Evolutionary conservation across 2,888 invertebrate genomes (phyloP).

Genomic region (Vanessa cardui): DNA sequence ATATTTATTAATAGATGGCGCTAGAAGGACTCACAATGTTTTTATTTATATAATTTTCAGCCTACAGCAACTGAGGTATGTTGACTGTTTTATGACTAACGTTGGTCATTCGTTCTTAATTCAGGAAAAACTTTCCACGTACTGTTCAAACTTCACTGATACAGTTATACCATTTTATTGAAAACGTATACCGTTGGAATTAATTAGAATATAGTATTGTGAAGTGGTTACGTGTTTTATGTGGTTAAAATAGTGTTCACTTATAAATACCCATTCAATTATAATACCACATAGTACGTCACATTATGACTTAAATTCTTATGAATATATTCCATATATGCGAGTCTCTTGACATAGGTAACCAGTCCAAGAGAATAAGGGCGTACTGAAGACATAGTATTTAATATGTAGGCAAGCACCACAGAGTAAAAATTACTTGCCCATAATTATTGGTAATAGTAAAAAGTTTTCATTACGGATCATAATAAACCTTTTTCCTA

Average conservation of each 20-base stretch:
- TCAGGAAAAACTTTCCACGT: slow-evolving; percentile 14
- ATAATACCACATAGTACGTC: too few species aligned
- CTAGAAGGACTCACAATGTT: neutral
- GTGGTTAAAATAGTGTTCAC: too few species aligned
- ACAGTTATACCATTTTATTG: neutral
- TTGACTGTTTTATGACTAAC: slow-evolving; percentile 23
- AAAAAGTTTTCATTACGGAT: too few species aligned
- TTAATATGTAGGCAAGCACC: neutral
- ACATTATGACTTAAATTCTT: too few species aligned
- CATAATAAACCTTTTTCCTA: too few species aligned
- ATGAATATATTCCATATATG: too few species aligned
- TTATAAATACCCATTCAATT: too few species aligned
- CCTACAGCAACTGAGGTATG: slow-evolving; percentile 34
- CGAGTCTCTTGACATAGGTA: too few species aligned
- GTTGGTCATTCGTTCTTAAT: slow-evolving; percentile 33
- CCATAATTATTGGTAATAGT: neutral
- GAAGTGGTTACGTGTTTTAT: too few species aligned
- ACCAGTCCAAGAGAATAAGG: too few species aligned
- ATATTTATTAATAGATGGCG: slow-evolving; percentile 3
- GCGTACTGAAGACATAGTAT: neutral
- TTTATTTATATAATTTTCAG: slow-evolving; percentile 25
- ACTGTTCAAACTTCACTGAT: slow-evolving; percentile 5
- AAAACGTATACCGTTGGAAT: neutral
- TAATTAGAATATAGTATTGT: neutral
- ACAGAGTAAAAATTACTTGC: neutral